Base-by-base conservation (phyloP, 1,140 invertebrate genomes). In the Cylas formicarius region DNA sequence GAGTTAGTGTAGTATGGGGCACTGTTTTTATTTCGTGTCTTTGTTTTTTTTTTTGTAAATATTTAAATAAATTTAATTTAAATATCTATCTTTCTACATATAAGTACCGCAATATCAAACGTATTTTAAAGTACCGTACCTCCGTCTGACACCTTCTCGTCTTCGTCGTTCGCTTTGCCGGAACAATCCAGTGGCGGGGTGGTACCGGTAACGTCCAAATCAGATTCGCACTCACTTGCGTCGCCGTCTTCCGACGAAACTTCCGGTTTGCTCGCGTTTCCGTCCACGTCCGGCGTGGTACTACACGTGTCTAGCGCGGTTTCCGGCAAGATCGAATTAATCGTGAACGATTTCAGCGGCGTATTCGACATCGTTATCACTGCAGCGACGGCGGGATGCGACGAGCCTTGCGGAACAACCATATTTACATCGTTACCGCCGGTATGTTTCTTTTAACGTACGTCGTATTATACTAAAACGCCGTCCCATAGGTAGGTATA, bases 261-360 rank as follows among this genome's bases (percentile, higher is more conserved):
- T 34, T 11, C 38, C 39, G 27, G 50, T 28, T 33, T 24, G 9
- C 38, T 42, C 18, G 29, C 46, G 28, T 49, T 44, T 8, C 48
- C 50, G 13, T 55, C 19, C 28, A 61, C 39, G 13, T 55, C 17
- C 19, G 62, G 66, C 58, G 60, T 67, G 52, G 55, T 69, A 44
- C 66, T 57, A 39, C 69, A 60, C 0, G 67, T 66, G 1, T 71
- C 70, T 3, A 72, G 55, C 7, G 70, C 73, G 0, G 78, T 80
- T 57, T 84, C 81, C 0, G 80, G 80, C 9, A 86, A 53, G 18
- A 86, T 76, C 19, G 77, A 72, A 42, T 79, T 80, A 33, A 86
- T 86, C 44, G 78, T 83, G 61, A 86, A 86, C 9, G 78, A 82
- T 53, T 80, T 81, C 0, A 81, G 56, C 0, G 77, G 75, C 37